Conservation (phyloP, 2,113 vertebrate species). For the Hypanus sabinus region DNA sequence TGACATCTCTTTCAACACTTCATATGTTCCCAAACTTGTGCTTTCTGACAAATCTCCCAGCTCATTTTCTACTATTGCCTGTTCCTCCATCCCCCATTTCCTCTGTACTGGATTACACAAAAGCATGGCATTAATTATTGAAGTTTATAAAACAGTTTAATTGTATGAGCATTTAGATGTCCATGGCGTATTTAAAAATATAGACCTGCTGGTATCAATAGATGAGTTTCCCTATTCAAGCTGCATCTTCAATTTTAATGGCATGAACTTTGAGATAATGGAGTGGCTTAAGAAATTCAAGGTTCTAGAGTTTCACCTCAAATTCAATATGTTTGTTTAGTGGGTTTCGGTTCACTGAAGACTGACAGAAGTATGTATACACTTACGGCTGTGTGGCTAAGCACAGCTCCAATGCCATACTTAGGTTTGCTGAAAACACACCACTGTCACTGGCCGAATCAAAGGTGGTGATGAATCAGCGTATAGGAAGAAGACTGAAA, state of each 20-base stretch:
- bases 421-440: no score
- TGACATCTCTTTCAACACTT: not conserved
- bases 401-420: no score
- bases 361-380: not conserved
- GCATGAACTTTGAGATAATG: not conserved
- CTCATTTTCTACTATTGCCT: not conserved
- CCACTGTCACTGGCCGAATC: no score
- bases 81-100: not conserved
- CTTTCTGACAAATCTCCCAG: not conserved
- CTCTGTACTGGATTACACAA: not conserved
- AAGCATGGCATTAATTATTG: not conserved
- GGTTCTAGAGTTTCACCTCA: not conserved
- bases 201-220: not conserved
- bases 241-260: no score
- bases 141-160: not conserved
- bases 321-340: not conserved
- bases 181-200: not conserved
- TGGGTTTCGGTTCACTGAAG: not conserved
- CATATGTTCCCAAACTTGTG: not conserved
- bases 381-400: no score
- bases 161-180: not conserved
- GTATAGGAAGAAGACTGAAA: no score
- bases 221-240: not conserved
- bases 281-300: not conserved
- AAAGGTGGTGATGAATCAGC: no score